A percentile compares a stretch with the other conserved stretches of the same genome.
Evolutionary conservation across 2,113 vertebrate species (phyloP).

Genomic region (Atherinomorus stipes): DNA sequence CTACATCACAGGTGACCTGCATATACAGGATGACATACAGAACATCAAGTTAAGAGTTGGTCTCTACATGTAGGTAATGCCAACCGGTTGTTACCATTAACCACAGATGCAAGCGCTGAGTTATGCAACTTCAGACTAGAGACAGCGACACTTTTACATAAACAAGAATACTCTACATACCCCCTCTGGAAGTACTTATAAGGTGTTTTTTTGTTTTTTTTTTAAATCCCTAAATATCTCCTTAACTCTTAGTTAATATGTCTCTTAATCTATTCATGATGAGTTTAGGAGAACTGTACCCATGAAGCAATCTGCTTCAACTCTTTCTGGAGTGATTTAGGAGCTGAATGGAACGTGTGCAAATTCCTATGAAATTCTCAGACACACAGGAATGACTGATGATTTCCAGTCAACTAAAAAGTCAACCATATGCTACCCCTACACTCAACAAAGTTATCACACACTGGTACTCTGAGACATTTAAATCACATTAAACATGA

Average conservation of each 20-base stretch:
- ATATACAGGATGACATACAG: conserved; percentile 41
- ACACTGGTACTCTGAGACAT: background rate
- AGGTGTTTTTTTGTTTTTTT: background rate
- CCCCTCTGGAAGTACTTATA: conserved; percentile 3
- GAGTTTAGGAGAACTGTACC: conserved; percentile 4
- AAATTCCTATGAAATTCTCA: too few relatives aligned
- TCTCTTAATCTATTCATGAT: background rate
- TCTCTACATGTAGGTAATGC: conserved; percentile 64
- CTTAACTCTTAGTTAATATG: conserved; percentile 3
- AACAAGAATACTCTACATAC: conserved; percentile 33
- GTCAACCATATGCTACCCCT: background rate
- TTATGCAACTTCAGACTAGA: conserved; percentile 23
- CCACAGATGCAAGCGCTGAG: conserved; percentile 66
- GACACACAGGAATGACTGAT: too few relatives aligned
- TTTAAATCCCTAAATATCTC: too few relatives aligned
- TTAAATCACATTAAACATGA: background rate
- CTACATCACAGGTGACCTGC: conserved; percentile 60
- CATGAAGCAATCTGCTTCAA: background rate
- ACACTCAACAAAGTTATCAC: background rate
- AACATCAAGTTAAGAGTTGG: conserved; percentile 41
- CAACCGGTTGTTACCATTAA: conserved; percentile 40
- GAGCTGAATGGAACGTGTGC: background rate
- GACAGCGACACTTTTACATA: conserved; percentile 66
- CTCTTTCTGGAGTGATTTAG: conserved; percentile 10
- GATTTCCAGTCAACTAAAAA: background rate